These are phyloP conservation scores for Neodiprion lecontei DNA, from an alignment of 1,140 invertebrate genomes.

Conservation along the genomic window DNA sequence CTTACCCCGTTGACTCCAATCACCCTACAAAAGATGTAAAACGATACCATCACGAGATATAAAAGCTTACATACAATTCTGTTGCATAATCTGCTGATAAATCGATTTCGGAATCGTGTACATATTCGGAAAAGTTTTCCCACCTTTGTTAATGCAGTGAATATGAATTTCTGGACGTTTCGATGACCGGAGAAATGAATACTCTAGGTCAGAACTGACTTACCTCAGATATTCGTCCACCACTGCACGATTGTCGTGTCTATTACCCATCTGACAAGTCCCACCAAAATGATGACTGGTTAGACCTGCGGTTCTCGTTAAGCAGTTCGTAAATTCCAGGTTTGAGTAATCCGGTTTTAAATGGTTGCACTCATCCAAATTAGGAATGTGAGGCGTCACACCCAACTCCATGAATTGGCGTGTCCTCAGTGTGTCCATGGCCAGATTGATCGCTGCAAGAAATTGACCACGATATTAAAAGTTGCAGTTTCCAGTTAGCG, in stretches of 20 bases:
- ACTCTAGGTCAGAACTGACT: background rate
- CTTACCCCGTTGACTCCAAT: conserved; percentile 67
- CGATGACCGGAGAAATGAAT: background rate
- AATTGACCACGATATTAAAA: background rate
- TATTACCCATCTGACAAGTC: conserved; percentile 69
- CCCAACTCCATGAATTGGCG: conserved; percentile 67
- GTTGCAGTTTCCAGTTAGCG: background rate
- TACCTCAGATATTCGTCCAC: conserved; percentile 68
- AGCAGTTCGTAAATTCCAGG: conserved; percentile 71
- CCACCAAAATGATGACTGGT: conserved; percentile 75
- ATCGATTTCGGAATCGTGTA: conserved; percentile 30
- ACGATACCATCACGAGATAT: conserved; percentile 35
- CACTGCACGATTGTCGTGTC: conserved; percentile 51
- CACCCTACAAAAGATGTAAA: conserved; percentile 62
- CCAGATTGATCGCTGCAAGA: conserved; percentile 66
- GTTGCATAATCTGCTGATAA: background rate
- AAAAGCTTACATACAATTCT: conserved; percentile 25
- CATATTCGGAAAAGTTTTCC: conserved; percentile 17
- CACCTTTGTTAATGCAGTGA: background rate
- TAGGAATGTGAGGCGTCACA: conserved; percentile 70
- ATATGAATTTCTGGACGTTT: background rate
- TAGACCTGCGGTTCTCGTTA: conserved; percentile 68
- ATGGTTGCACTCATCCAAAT: conserved; percentile 65
- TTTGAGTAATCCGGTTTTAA: conserved; percentile 53
- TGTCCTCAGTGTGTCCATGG: conserved; percentile 64